Conservation (phyloP, 2,113 vertebrate genomes). For the Nerophis ophidion region DNA sequence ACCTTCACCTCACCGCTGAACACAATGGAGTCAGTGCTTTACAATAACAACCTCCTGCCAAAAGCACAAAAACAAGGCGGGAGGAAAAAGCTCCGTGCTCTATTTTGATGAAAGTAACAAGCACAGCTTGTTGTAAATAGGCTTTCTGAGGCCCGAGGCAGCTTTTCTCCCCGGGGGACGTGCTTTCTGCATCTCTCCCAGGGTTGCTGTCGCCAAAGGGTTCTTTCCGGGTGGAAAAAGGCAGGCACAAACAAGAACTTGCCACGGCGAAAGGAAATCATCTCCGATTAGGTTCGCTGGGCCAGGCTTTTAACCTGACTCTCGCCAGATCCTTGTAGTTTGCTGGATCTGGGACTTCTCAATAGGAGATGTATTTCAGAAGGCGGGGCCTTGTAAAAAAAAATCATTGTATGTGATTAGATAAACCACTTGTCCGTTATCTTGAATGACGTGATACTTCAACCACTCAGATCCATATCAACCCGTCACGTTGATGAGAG, state of each 20-base stretch:
- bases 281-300: slow-evolving; percentile 45
- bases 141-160: slow-evolving; percentile 75
- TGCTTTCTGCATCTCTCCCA: slow-evolving; percentile 72
- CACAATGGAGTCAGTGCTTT: slow-evolving; percentile 73
- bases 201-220: slow-evolving; percentile 73
- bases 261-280: slow-evolving; percentile 59
- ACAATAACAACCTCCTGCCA: slow-evolving; percentile 77
- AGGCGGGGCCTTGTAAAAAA: too few species aligned
- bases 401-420: too few species aligned
- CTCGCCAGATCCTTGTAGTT: too few species aligned
- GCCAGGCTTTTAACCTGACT: slow-evolving; percentile 1
- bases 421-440: too few species aligned
- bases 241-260: slow-evolving; percentile 70
- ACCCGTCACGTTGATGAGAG: too few species aligned
- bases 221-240: slow-evolving; percentile 60
- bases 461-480: too few species aligned
- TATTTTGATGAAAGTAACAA: slow-evolving; percentile 80
- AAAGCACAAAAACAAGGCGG: slow-evolving; percentile 74
- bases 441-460: too few species aligned
- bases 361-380: too few species aligned
- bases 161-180: slow-evolving; percentile 71
- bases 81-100: slow-evolving; percentile 73
- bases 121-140: slow-evolving; percentile 81
- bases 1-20: slow-evolving; percentile 59
- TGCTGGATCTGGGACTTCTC: too few species aligned